A percentile compares a stretch with the other conserved stretches of the same genome.
Evolutionary conservation across 92 coral and sea anemone species (phyloP).

Genomic region (Muricea muricata): DNA sequence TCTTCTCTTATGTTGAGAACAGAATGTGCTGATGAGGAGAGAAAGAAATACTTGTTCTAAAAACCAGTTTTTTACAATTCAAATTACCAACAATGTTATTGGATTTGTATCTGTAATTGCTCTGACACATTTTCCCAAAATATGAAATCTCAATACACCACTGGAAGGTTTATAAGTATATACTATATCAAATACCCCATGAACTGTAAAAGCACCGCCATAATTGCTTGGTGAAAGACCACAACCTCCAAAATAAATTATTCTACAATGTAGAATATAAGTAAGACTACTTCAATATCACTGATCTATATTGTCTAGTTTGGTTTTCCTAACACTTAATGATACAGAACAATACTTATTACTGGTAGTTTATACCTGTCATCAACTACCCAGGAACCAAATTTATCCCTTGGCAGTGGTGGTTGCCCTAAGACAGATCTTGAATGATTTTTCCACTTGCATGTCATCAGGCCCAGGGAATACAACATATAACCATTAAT

Average conservation of each 20-base stretch:
- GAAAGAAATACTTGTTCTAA: not conserved
- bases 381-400: conserved; percentile 82
- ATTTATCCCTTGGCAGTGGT: conserved; percentile 85
- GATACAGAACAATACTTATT: no score
- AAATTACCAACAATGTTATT: no score
- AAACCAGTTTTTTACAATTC: no score
- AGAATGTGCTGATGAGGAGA: conserved; percentile 59
- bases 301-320: no score
- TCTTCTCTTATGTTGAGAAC: conserved; percentile 66
- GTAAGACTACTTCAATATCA: no score
- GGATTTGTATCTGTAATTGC: no score
- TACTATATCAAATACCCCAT: conserved; percentile 70
- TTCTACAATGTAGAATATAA: conserved; percentile 48
- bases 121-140: no score
- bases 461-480: conserved; percentile 66
- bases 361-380: conserved; percentile 67
- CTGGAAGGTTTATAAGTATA: no score
- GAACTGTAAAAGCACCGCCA: conserved; percentile 25
- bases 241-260: conserved; percentile 90
- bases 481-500: conserved; percentile 44
- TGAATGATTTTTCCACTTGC: conserved; percentile 72
- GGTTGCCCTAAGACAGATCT: conserved; percentile 60
- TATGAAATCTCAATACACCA: no score
- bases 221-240: conserved; percentile 46
- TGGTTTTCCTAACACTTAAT: no score